These are phyloP conservation scores for Microctenopoma lineatum DNA, from an alignment of 2,797 vertebrate species.

Conservation along the genomic window DNA sequence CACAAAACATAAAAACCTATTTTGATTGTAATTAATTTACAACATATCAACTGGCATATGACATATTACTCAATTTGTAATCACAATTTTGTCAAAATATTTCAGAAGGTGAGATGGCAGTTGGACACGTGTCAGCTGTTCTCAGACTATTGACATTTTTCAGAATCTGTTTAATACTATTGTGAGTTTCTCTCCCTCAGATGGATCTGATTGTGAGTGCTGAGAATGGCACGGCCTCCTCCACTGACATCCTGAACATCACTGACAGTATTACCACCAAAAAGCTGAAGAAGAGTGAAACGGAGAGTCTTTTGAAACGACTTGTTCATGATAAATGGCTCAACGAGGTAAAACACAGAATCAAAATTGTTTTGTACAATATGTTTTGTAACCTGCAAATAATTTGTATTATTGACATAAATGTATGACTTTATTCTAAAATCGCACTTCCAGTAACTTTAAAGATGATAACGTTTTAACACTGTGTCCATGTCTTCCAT, in stretches of 20 bases:
- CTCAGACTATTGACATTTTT: not conserved
- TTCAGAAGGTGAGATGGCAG: too few species aligned
- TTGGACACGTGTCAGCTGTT: not conserved
- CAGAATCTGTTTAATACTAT: not conserved
- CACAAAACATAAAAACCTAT: too few species aligned
- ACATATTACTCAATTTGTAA: too few species aligned
- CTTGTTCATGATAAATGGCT: slow-evolving; percentile 94
- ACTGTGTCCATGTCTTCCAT: too few species aligned
- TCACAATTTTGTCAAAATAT: too few species aligned
- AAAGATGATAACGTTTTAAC: too few species aligned
- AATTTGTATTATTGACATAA: not conserved
- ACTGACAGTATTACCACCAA: slow-evolving; percentile 89
- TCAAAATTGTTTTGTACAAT: not conserved
- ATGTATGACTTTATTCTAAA: not conserved
- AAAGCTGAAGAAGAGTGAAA: slow-evolving; percentile 96
- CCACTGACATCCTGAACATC: slow-evolving; percentile 92
- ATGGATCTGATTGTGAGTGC: slow-evolving; percentile 92
- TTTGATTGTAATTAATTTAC: too few species aligned
- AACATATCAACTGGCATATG: too few species aligned
- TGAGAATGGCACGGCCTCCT: slow-evolving; percentile 90
- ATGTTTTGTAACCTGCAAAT: not conserved
- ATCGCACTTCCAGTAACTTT: too few species aligned
- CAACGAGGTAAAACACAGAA: slow-evolving; percentile 84
- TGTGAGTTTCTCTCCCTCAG: slow-evolving; percentile 69
- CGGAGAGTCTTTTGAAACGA: slow-evolving; percentile 87